Percentiles rank a stretch among this genome's conserved stretches.
These are phyloP conservation scores for Istiophorus platypterus DNA, from an alignment of 2,113 vertebrate species.

Conservation along the genomic window DNA sequence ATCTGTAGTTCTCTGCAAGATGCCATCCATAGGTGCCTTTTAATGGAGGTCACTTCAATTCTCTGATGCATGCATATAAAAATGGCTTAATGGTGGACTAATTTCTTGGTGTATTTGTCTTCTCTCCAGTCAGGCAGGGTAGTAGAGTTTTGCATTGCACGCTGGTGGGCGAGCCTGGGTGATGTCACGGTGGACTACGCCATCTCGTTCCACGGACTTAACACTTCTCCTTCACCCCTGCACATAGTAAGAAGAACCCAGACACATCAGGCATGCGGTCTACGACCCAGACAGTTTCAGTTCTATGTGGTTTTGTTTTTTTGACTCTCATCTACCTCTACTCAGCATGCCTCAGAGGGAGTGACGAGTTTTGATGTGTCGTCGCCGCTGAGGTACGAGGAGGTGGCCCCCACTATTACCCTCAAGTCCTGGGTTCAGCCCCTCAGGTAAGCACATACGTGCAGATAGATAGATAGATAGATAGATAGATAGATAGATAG, in stretches of 20 bases:
- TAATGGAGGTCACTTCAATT: not conserved
- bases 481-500: no score
- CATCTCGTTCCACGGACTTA: conserved; percentile 94
- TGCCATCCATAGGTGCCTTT: not conserved
- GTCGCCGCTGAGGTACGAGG: conserved; percentile 94
- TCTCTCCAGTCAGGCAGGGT: conserved; percentile 89
- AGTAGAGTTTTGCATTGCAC: conserved; percentile 95
- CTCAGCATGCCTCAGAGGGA: conserved; percentile 95
- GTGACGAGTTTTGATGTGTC: conserved; percentile 93
- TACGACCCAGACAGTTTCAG: not conserved
- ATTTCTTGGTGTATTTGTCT: conserved; percentile 14
- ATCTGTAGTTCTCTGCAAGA: not conserved
- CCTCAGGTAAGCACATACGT: conserved; percentile 84
- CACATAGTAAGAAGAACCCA: conserved; percentile 90
- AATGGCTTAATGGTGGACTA: not conserved
- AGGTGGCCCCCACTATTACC: conserved; percentile 93
- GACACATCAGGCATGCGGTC: not conserved
- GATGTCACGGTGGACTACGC: conserved; percentile 95
- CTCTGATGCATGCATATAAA: not conserved
- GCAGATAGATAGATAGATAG: no score
- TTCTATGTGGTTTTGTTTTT: not conserved
- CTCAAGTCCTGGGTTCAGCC: conserved; percentile 99
- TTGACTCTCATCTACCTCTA: conserved; percentile 25
- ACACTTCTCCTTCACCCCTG: conserved; percentile 89
- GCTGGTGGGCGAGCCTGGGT: conserved; percentile 98